A percentile compares a stretch with the other conserved stretches of the same genome.
Evolutionary conservation across 2,113 vertebrate genomes (phyloP).

Genomic region (Coptodon bakossiorum): DNA sequence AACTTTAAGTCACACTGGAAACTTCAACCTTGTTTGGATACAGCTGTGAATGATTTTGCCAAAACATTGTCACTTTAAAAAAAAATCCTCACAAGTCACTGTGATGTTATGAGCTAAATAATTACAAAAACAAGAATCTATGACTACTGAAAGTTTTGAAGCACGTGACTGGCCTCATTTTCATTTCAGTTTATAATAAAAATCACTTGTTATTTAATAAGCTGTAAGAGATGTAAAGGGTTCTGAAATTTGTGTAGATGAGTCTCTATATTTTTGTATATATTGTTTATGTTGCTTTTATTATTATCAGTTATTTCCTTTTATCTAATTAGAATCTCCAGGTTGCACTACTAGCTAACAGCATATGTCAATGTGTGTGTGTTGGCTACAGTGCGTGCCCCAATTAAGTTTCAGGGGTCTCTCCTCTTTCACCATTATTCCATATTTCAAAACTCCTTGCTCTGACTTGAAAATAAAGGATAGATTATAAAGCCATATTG

Average conservation of each 20-base stretch:
- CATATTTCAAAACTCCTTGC: neutral
- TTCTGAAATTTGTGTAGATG: neutral
- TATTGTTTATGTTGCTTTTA: neutral
- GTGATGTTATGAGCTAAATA: neutral
- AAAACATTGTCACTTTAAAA: neutral
- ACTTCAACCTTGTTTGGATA: neutral
- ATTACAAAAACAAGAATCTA: neutral
- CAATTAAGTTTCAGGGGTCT: neutral
- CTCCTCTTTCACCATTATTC: neutral
- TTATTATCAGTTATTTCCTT: neutral
- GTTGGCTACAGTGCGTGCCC: rapidly evolving
- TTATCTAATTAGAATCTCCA: neutral
- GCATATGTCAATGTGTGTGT: neutral
- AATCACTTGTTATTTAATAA: neutral
- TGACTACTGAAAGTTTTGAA: neutral
- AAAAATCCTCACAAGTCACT: neutral
- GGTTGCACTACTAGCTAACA: neutral
- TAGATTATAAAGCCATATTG: neutral
- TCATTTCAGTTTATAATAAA: neutral
- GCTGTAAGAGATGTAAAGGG: neutral
- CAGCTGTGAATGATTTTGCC: neutral
- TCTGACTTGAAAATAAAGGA: neutral
- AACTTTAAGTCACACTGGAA: neutral
- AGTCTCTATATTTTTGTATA: neutral
- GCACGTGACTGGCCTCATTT: rapidly evolving